phyloP scores from a whole-genome alignment of 2,113 vertebrate species.

The Xiphorhynchus elegans region DNA sequence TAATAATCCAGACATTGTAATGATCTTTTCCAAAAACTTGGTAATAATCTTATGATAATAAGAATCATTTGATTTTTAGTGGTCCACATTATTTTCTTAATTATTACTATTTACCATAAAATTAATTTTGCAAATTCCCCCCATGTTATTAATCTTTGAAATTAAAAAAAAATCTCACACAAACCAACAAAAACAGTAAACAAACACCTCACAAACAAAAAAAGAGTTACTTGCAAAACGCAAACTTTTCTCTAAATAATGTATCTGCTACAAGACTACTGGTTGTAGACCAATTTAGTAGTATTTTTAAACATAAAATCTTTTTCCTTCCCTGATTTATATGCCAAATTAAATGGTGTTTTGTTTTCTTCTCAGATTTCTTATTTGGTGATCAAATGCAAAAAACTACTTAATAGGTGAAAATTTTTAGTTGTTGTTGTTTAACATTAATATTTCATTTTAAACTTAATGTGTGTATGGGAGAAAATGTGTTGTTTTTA shows the following conservation, averaged over 20 bases:
- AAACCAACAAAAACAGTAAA: neutral
- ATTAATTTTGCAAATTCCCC: neutral
- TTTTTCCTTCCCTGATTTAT: neutral
- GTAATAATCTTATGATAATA: neutral
- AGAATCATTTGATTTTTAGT: neutral
- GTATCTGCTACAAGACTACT: neutral
- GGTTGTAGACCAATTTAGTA: neutral
- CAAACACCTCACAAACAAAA: rapidly evolving
- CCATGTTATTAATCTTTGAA: neutral
- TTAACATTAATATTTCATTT: neutral
- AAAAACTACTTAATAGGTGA: neutral
- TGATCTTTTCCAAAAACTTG: neutral
- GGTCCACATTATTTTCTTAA: neutral
- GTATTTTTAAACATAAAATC: neutral
- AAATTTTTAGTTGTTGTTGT: neutral
- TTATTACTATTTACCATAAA: neutral
- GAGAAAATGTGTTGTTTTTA: neutral
- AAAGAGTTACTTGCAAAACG: neutral
- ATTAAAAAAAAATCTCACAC: neutral
- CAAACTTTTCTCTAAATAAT: neutral
- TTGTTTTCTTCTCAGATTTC: neutral
- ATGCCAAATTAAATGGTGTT: neutral
- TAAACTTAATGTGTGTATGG: rapidly evolving
- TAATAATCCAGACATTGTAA: neutral
- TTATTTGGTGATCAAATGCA: neutral